phyloP scores from a whole-genome alignment of 2,797 vertebrate species.

The Phoxinus dragarum region DNA sequence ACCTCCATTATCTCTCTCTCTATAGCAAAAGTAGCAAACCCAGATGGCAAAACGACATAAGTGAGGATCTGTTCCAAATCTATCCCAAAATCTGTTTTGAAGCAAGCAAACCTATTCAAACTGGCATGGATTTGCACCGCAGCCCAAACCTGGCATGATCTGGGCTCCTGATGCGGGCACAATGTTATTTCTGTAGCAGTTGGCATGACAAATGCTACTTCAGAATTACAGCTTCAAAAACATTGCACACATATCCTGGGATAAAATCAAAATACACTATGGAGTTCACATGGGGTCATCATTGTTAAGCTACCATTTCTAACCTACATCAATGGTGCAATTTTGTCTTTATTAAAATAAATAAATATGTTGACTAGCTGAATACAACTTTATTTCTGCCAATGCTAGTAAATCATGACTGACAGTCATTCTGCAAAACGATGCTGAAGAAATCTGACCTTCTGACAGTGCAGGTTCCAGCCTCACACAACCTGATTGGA shows the following conservation, averaged over 20 bases:
- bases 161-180: constrained; percentile 8
- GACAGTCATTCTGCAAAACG: not conserved
- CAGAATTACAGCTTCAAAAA: constrained; percentile 8
- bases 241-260: not conserved
- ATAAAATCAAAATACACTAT: not conserved
- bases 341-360: not conserved
- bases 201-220: constrained; percentile 27
- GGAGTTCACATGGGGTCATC: not conserved
- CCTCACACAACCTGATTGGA: not conserved
- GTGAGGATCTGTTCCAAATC: constrained; percentile 29
- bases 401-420: not conserved
- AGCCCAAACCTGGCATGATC: constrained; percentile 14
- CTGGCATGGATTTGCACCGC: constrained; percentile 17
- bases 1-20: not conserved
- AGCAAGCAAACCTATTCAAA: constrained; percentile 35
- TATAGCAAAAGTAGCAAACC: not conserved
- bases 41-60: constrained; percentile 42
- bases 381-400: not conserved
- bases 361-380: not conserved
- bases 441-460: not conserved
- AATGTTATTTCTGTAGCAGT: constrained; percentile 9
- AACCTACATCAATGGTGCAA: not conserved
- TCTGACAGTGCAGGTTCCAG: not conserved
- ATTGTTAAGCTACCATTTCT: not conserved
- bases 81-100: constrained; percentile 27